Percentiles rank a stretch among this genome's conserved stretches.
These are phyloP conservation scores for Myathropa florea DNA, from an alignment of 2,888 invertebrate species.

Conservation along the genomic window DNA sequence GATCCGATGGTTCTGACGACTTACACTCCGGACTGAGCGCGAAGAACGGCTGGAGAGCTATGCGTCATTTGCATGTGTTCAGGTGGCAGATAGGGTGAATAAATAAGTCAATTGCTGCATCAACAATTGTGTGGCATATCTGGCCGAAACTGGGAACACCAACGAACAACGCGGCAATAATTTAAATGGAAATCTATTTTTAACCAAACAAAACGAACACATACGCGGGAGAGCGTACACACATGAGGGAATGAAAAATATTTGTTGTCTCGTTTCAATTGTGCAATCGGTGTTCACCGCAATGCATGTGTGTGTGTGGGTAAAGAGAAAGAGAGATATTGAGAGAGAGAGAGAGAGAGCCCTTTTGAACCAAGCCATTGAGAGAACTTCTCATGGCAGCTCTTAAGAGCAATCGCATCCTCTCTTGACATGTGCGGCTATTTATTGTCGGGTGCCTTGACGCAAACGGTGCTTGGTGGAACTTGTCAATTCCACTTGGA, in stretches of 20 bases:
- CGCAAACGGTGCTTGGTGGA: background rate
- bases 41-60: slow-evolving; percentile 36
- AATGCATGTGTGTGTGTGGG: background rate
- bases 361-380: too few species aligned
- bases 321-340: background rate
- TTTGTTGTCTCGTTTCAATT: slow-evolving; percentile 32
- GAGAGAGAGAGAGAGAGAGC: slow-evolving; percentile 1
- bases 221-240: slow-evolving; percentile 29
- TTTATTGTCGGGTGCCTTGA: background rate
- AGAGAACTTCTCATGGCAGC: background rate
- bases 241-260: slow-evolving; percentile 42
- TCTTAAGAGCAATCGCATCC: slow-evolving; percentile 8
- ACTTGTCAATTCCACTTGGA: slow-evolving; percentile 53
- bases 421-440: slow-evolving; percentile 15
- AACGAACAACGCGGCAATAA: slow-evolving; percentile 51
- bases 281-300: slow-evolving; percentile 43
- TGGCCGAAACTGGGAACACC: slow-evolving; percentile 27
- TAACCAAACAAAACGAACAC: slow-evolving; percentile 68
- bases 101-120: slow-evolving; percentile 41
- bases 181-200: slow-evolving; percentile 70
- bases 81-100: slow-evolving; percentile 28
- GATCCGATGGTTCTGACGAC: background rate
- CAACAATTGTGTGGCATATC: slow-evolving; percentile 35
- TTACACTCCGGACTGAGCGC: background rate
- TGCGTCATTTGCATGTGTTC: slow-evolving; percentile 13